phyloP scores from a whole-genome alignment of 2,888 invertebrate species.

The Mystacides longicornis region DNA sequence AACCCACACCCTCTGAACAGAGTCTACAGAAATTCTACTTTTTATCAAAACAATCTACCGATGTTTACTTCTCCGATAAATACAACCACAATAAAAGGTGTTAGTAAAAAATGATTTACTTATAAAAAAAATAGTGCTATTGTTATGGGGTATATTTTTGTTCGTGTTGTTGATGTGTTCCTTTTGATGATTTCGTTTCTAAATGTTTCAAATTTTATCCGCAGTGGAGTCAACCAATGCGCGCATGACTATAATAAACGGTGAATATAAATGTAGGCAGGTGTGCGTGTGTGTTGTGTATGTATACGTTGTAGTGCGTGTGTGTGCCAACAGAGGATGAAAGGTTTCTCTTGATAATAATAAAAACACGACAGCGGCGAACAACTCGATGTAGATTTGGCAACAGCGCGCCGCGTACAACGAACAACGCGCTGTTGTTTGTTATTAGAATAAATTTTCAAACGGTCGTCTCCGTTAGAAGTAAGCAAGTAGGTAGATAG shows the following conservation, averaged over 20 bases:
- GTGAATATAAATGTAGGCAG: constrained; percentile 6
- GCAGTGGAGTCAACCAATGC: constrained; percentile 11
- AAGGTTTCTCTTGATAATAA: constrained; percentile 11
- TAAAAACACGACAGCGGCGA: constrained; percentile 12
- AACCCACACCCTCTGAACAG: constrained; percentile 8
- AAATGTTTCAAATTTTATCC: neutral
- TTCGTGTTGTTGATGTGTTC: too few relatives aligned
- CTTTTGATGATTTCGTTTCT: neutral
- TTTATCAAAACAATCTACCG: too few relatives aligned
- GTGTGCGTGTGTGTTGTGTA: constrained; percentile 13
- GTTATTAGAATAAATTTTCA: neutral
- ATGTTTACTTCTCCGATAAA: too few relatives aligned
- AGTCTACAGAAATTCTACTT: constrained; percentile 5
- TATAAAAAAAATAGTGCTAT: too few relatives aligned
- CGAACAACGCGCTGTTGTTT: too few relatives aligned
- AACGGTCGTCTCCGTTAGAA: neutral
- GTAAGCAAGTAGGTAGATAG: neutral
- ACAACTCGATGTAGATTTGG: too few relatives aligned
- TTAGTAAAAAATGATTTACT: too few relatives aligned
- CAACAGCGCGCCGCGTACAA: constrained; percentile 9
- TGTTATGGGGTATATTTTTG: too few relatives aligned
- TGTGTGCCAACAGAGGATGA: constrained; percentile 5
- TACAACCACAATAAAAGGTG: too few relatives aligned
- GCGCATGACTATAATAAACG: constrained; percentile 17
- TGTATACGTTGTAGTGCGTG: constrained; percentile 8